Conservation (phyloP, 2,888 invertebrate genomes). For the Cecidostiba fungosa region DNA sequence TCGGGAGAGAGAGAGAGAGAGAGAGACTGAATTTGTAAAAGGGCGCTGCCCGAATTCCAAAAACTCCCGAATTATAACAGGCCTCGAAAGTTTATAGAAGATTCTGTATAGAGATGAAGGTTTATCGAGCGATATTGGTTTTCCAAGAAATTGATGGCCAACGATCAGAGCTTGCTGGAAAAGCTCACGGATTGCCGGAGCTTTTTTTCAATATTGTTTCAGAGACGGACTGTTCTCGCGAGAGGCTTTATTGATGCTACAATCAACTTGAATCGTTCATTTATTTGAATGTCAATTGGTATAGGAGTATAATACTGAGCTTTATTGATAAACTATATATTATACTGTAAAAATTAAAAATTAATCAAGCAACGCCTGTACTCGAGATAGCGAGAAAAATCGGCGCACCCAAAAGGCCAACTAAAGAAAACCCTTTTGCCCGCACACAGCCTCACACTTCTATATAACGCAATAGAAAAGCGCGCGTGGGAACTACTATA, state of each 20-base stretch:
- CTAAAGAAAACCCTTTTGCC: not conserved
- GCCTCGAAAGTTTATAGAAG: slow-evolving; percentile 31
- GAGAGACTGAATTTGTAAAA: slow-evolving; percentile 31
- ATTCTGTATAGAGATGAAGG: not conserved
- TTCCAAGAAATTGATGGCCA: slow-evolving; percentile 36
- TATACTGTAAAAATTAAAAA: no score
- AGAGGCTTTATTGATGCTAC: not conserved
- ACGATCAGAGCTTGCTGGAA: not conserved
- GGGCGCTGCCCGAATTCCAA: slow-evolving; percentile 44
- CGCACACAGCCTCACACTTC: not conserved
- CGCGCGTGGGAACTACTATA: slow-evolving; percentile 65
- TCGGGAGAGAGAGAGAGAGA: not conserved
- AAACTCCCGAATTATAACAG: slow-evolving; percentile 59
- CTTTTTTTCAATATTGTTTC: slow-evolving; percentile 5
- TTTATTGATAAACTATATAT: no score
- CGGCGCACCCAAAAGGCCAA: not conserved
- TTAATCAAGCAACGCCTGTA: no score
- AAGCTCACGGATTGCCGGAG: no score
- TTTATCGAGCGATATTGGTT: slow-evolving; percentile 26
- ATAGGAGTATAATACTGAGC: no score
- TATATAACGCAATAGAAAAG: slow-evolving; percentile 35
- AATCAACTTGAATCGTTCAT: not conserved
- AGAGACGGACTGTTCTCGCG: not conserved
- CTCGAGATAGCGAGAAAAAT: slow-evolving; percentile 4
- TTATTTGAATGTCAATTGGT: not conserved